Percentiles rank a stretch among this genome's conserved stretches.
These are phyloP conservation scores for Stichodactyla helianthus DNA, from an alignment of 64 coral and sea anemone genomes.

Conservation along the genomic window DNA sequence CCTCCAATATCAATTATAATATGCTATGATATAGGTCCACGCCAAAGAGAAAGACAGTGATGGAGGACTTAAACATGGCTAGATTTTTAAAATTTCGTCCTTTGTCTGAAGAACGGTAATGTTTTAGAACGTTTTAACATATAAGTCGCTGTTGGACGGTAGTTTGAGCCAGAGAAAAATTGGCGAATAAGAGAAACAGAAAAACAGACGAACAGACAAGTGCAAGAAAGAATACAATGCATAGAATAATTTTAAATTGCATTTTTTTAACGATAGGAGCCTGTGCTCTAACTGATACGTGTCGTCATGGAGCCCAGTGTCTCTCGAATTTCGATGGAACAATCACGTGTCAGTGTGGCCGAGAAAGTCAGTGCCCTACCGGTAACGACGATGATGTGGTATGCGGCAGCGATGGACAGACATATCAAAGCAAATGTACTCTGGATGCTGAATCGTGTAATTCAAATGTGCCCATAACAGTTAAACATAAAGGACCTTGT, in stretches of 20 bases:
- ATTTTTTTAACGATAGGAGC: conserved; percentile 22
- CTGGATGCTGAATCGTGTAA: conserved; percentile 60
- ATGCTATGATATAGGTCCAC: too few species aligned
- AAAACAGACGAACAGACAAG: too few species aligned
- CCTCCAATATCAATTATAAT: too few species aligned
- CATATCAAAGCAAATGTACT: conserved; percentile 61
- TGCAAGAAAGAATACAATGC: too few species aligned
- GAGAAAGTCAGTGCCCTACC: conserved; percentile 43
- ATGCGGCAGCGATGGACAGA: conserved; percentile 68
- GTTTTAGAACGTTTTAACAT: too few species aligned
- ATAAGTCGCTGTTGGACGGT: too few species aligned
- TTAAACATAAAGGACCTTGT: conserved; percentile 64
- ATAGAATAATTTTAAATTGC: not conserved
- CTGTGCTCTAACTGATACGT: conserved; percentile 56
- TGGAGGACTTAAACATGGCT: too few species aligned
- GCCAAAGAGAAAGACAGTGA: too few species aligned
- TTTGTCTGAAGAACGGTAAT: too few species aligned
- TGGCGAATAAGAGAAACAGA: too few species aligned
- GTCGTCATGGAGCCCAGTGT: conserved; percentile 55
- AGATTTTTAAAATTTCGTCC: too few species aligned
- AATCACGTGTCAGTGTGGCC: conserved; percentile 53
- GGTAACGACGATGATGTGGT: conserved; percentile 39
- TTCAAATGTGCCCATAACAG: conserved; percentile 2
- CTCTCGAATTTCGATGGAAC: conserved; percentile 68
- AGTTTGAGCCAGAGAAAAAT: too few species aligned